Percentiles rank a stretch among this genome's conserved stretches.
Conservation (phyloP, 2,888 invertebrate genomes). For the Pherbina coryleti region DNA sequence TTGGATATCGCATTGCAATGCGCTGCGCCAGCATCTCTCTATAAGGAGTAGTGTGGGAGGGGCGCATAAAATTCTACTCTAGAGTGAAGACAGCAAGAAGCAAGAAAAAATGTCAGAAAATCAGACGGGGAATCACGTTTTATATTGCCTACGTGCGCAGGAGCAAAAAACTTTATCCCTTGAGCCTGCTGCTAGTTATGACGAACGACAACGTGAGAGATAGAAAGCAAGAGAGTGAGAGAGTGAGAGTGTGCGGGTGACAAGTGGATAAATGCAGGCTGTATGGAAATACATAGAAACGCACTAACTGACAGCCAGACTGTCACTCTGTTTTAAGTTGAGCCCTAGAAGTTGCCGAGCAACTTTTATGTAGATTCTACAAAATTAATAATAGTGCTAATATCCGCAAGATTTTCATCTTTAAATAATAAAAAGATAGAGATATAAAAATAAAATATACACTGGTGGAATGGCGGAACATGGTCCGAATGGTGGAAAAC, state of each 20-base stretch:
- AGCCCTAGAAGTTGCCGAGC: no score
- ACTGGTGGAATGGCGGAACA: no score
- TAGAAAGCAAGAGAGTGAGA: background rate
- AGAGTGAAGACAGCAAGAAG: background rate
- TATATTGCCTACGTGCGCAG: constrained; percentile 42
- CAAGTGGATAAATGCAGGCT: background rate
- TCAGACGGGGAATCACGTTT: constrained; percentile 43
- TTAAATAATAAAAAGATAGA: no score
- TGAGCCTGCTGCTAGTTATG: background rate
- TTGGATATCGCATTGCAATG: constrained; percentile 28
- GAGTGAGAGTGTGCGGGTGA: background rate
- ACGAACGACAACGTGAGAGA: background rate
- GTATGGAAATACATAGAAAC: background rate
- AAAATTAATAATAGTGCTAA: no score
- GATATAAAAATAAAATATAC: no score
- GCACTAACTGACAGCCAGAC: no score
- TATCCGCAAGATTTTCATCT: no score
- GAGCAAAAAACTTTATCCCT: constrained; percentile 17
- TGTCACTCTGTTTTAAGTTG: no score
- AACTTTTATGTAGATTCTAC: no score
- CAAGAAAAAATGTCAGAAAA: constrained; percentile 21
- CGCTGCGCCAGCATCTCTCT: background rate
- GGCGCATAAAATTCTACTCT: background rate
- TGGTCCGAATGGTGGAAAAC: no score
- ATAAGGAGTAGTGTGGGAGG: background rate